These are phyloP conservation scores for Eufriesea mexicana DNA, from an alignment of 1,140 invertebrate genomes.

Conservation along the genomic window DNA sequence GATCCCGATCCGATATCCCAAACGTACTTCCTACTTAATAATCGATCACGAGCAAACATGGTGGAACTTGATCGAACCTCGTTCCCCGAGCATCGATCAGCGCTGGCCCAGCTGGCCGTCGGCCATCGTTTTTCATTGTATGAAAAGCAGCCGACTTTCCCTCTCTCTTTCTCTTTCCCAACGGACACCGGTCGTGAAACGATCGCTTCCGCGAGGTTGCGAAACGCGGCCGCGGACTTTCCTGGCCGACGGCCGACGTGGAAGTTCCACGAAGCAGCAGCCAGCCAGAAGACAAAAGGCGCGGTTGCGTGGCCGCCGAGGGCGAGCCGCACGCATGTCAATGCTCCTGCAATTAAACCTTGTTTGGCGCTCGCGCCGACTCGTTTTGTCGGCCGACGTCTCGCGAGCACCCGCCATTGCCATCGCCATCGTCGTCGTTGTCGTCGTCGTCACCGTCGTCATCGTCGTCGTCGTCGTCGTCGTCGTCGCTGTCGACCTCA, in stretches of 20 bases:
- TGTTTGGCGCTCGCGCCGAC: constrained; percentile 67
- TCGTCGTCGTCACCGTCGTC: constrained; percentile 11
- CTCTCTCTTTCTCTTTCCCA: not conserved
- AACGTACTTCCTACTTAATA: not conserved
- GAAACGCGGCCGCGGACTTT: constrained; percentile 31
- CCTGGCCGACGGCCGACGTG: constrained; percentile 24
- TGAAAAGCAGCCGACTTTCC: constrained; percentile 22
- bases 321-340: constrained; percentile 68
- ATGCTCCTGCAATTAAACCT: constrained; percentile 75
- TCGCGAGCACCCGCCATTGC: constrained; percentile 9
- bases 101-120: not conserved
- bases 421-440: too few relatives aligned
- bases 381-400: constrained; percentile 53
- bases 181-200: not conserved
- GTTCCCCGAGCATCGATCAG: not conserved
- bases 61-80: not conserved
- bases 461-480: not conserved
- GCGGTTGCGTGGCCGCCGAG: constrained; percentile 46
- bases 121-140: constrained; percentile 32
- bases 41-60: not conserved
- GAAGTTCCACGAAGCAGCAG: constrained; percentile 61
- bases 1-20: too few relatives aligned
- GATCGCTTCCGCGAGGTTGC: constrained; percentile 39
- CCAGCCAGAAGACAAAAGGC: constrained; percentile 65
- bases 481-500: constrained; percentile 26